phyloP scores from a whole-genome alignment of 2,113 vertebrate genomes.

The Pontoporia blainvillei region DNA sequence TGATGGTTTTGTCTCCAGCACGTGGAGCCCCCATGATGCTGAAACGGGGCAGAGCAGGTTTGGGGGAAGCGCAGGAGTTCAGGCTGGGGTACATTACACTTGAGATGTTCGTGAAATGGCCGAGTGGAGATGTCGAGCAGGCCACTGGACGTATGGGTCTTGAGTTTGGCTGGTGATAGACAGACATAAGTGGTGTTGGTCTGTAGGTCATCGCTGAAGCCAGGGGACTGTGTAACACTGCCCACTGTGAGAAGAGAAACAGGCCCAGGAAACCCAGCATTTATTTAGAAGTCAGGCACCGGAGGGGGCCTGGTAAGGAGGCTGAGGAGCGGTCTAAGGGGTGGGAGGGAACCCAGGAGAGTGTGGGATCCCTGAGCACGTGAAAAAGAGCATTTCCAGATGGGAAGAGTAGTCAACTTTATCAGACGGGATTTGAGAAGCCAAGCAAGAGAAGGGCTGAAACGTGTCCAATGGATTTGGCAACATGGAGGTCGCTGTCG shows the following conservation, averaged over 20 bases:
- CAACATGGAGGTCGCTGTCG: background rate
- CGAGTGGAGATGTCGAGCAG: background rate
- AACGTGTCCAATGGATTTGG: background rate
- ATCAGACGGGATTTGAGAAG: background rate
- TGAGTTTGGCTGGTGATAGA: background rate
- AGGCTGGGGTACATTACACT: background rate
- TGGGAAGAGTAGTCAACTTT: background rate
- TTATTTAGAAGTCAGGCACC: background rate
- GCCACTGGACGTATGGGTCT: accelerated
- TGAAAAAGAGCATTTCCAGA: background rate
- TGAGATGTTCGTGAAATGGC: background rate
- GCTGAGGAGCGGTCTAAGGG: background rate
- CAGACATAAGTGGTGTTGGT: accelerated
- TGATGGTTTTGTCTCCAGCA: background rate
- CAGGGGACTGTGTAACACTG: background rate
- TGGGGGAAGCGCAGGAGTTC: background rate
- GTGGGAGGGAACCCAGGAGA: background rate
- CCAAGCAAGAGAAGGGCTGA: background rate
- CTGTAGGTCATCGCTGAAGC: background rate
- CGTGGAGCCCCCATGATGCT: background rate
- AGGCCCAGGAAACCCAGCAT: background rate
- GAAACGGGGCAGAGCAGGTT: background rate
- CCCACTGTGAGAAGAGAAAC: background rate
- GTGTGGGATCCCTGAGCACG: background rate
- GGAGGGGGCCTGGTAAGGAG: background rate